A percentile compares a stretch with the other conserved stretches of the same genome.
Conservation (phyloP, 2,888 invertebrate species). For the Trissonchulus sp. region DNA sequence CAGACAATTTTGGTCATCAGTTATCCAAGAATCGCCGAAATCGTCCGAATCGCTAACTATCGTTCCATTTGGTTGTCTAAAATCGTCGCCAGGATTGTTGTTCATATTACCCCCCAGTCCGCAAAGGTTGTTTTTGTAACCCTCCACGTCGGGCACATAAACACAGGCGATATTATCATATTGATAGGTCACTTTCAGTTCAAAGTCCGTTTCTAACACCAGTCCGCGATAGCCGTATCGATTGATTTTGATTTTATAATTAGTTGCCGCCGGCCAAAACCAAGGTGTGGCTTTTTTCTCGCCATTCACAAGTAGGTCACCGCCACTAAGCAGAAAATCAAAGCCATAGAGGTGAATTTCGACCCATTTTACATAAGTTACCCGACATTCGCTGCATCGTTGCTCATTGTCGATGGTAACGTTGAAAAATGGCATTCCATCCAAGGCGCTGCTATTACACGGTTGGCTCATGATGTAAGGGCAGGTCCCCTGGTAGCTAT, state of each 20-base stretch:
- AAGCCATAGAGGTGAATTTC: background rate
- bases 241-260: background rate
- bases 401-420: constrained; percentile 7
- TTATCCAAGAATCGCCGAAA: constrained; percentile 13
- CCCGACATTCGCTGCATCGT: background rate
- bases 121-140: constrained; percentile 40
- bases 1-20: background rate
- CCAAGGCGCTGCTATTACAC: constrained; percentile 28
- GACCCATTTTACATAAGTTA: constrained; percentile 9
- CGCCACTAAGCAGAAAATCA: background rate
- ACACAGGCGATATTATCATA: constrained; percentile 29
- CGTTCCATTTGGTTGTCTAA: constrained; percentile 33
- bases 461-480: constrained; percentile 47
- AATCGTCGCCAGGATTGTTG: constrained; percentile 40
- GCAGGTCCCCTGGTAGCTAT: constrained; percentile 47
- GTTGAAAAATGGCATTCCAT: background rate
- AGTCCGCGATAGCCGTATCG: background rate
- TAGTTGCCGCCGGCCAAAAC: constrained; percentile 38
- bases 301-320: constrained; percentile 6
- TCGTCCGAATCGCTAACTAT: background rate
- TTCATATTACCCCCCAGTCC: constrained; percentile 44
- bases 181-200: background rate
- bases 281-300: constrained; percentile 38
- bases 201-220: constrained; percentile 5
- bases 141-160: constrained; percentile 40